Conservation (phyloP, 1,140 invertebrate genomes). For the Drosophila lowei region DNA sequence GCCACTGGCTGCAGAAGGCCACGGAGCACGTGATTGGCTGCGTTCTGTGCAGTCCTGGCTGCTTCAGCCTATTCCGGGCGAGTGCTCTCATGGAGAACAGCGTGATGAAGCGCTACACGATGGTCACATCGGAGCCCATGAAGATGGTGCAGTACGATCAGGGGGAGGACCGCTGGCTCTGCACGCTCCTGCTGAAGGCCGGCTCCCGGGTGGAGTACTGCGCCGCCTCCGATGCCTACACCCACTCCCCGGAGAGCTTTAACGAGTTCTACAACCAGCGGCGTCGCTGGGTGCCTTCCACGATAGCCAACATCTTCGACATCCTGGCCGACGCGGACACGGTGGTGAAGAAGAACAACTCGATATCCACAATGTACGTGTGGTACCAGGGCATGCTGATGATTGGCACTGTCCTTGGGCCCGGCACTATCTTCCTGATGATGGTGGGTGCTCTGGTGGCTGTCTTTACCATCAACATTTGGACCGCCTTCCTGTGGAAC, state of each 20-base stretch:
- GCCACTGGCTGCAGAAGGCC: slow-evolving; percentile 97
- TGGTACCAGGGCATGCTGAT: slow-evolving; percentile 89
- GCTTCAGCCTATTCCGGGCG: slow-evolving; percentile 95
- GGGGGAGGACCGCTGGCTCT: slow-evolving; percentile 94
- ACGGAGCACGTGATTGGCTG: slow-evolving; percentile 96
- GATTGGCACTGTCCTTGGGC: slow-evolving; percentile 83
- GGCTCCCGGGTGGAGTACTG: slow-evolving; percentile 96
- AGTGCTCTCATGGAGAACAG: slow-evolving; percentile 95
- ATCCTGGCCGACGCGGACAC: slow-evolving; percentile 89
- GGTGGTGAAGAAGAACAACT: slow-evolving; percentile 92
- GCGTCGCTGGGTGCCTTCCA: slow-evolving; percentile 94
- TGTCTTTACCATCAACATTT: slow-evolving; percentile 91
- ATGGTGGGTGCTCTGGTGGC: slow-evolving; percentile 94
- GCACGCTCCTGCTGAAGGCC: slow-evolving; percentile 92
- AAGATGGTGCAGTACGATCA: slow-evolving; percentile 98
- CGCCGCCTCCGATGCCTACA: slow-evolving; percentile 96
- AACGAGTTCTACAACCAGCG: slow-evolving; percentile 95
- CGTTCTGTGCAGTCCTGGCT: slow-evolving; percentile 95
- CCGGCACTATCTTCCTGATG: slow-evolving; percentile 94
- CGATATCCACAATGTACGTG: slow-evolving; percentile 93
- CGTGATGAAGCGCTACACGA: slow-evolving; percentile 94
- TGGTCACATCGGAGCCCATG: slow-evolving; percentile 89
- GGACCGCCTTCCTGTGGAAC: slow-evolving; percentile 91
- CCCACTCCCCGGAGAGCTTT: slow-evolving; percentile 94
- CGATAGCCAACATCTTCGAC: slow-evolving; percentile 94